Conservation (phyloP, 2,797 vertebrate species). For the Bradypus variegatus region DNA sequence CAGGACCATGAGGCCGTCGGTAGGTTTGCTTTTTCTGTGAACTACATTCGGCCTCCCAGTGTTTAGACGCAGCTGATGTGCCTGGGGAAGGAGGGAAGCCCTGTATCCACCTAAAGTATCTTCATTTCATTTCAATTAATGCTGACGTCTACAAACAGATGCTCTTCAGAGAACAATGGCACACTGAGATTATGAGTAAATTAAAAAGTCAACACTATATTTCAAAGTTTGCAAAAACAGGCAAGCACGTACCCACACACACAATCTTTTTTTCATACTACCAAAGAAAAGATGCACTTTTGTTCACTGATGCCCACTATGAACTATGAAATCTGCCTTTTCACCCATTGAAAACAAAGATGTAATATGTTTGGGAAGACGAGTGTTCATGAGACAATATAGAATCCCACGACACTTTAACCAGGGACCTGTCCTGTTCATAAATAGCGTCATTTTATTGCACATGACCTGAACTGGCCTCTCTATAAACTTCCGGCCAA, state of each 20-base stretch:
- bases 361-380: constrained; percentile 20
- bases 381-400: constrained; percentile 26
- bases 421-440: not conserved
- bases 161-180: constrained; percentile 40
- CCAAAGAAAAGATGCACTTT: constrained; percentile 29
- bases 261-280: constrained; percentile 45
- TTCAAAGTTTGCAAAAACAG: constrained; percentile 31
- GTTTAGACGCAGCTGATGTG: constrained; percentile 29
- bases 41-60: constrained; percentile 10
- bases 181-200: constrained; percentile 35
- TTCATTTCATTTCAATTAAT: constrained; percentile 61
- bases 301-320: not conserved
- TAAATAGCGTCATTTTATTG: constrained; percentile 41
- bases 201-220: constrained; percentile 12
- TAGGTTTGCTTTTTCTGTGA: not conserved
- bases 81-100: not conserved
- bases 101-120: not conserved
- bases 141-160: constrained; percentile 56
- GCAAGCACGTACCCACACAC: not conserved
- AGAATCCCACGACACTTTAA: not conserved
- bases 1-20: not conserved
- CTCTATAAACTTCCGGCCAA: constrained; percentile 24
- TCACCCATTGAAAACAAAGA: constrained; percentile 45
- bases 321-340: constrained; percentile 33
- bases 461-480: constrained; percentile 40